Percentiles rank a stretch among this genome's conserved stretches.
Conservation (phyloP, 1,140 invertebrate species). For the Augochlora pura region DNA sequence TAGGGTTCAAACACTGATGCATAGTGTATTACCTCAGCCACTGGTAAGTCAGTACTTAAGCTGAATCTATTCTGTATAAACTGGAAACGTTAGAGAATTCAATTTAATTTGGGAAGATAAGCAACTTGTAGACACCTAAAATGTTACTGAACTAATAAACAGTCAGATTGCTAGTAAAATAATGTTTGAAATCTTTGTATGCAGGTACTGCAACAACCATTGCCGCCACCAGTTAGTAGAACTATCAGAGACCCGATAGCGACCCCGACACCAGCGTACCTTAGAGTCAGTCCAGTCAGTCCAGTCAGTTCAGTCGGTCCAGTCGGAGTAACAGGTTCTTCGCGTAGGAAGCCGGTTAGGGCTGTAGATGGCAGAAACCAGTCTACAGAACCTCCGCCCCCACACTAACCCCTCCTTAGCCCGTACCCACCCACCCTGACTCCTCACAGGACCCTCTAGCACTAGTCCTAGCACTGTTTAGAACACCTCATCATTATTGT, state of each 20-base stretch:
- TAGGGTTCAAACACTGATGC: constrained; percentile 77
- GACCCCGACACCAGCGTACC: constrained; percentile 70
- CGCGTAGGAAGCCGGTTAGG: constrained; percentile 80
- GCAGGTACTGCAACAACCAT: constrained; percentile 77
- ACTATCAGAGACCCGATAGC: constrained; percentile 77
- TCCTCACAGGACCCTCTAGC: constrained; percentile 72
- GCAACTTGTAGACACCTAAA: too few relatives aligned
- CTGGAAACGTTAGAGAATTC: too few relatives aligned
- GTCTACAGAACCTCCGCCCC: constrained; percentile 81
- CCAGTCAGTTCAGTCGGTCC: constrained; percentile 68
- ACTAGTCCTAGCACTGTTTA: constrained; percentile 81
- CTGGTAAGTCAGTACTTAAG: constrained; percentile 69
- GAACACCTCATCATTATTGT: constrained; percentile 79
- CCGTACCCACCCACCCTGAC: constrained; percentile 64
- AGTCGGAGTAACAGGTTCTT: constrained; percentile 75
- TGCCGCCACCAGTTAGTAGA: constrained; percentile 75
- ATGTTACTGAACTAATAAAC: too few relatives aligned
- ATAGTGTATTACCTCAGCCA: constrained; percentile 78
- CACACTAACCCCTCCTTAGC: constrained; percentile 77
- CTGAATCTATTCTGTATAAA: too few relatives aligned
- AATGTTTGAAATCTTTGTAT: constrained; percentile 18
- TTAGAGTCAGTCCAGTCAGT: constrained; percentile 50
- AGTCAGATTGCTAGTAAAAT: background rate
- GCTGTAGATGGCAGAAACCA: constrained; percentile 80
- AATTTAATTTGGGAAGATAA: too few relatives aligned